Base-by-base conservation (phyloP, 2,888 invertebrate species). In the Standfussiana lucernea region DNA sequence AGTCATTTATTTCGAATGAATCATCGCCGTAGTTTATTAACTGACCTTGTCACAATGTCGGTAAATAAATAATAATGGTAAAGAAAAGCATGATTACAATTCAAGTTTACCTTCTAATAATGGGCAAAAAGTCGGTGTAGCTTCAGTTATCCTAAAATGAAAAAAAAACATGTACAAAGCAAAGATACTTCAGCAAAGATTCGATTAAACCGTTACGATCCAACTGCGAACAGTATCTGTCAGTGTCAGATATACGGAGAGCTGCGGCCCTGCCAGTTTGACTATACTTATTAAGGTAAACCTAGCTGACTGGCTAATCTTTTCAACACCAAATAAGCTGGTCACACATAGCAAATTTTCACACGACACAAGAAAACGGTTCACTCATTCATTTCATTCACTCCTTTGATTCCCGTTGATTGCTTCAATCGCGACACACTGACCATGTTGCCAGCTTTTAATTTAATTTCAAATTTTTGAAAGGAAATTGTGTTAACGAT, bases 381-480 rank as follows among this genome's bases (percentile, higher is more conserved):
- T 72, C 40, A 80, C 47, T 69, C 77, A 77, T 83, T 82, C 76
- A 80, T 86, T 80, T 80, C 85, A 75, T 89, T 83, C 83, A 85
- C 82, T 87, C 86, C 87, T 89, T 89, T 90, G 89, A 88, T 82
- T 86, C 84, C 76, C 84, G 84, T 86, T 92, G 89, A 92, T 93
- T 92, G 89, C 89, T 91, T 86, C 83, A 83, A 88, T 89, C 83
- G 80, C 86, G 76, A 72, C 53, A 65, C 82, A 80, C 50, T 69
- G 68, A 66, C 64, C 50, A 78, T 24, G 65, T 81, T 79, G 70
- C 68, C 74, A 81, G 75, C 67, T 83, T 86, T 80, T 71, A 71
- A 85, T 79, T 86, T 82, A 75, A 77, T 79, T 82, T 69, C 67
- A 82, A 83, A 82, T 79, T 83, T 75, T 86, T 85, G 66, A 75